Evolutionary conservation across 2,113 vertebrate species (phyloP), one percentile per base, ranked within the genome.

Genomic region (Numida meleagris): DNA sequence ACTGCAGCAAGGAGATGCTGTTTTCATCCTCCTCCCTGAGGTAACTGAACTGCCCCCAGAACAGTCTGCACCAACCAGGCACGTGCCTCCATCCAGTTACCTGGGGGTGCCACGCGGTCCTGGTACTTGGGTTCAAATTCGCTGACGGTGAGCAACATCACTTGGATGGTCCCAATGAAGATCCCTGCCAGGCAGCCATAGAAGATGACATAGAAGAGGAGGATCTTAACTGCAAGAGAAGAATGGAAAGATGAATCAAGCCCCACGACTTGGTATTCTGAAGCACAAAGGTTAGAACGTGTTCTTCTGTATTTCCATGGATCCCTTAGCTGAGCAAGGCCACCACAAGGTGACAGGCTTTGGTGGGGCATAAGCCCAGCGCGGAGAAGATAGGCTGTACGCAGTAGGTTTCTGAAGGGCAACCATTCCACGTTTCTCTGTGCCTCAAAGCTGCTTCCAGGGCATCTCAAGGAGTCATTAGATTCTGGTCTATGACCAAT

Each of bases 141-240:
- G 38, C 98, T 99, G 95, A 99, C 93, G 17, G 99, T 99, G n/a
- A 99, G 97, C 96, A 99, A 97, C 98, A 99, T 94, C 36, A 99
- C 99, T 93, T 99, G 99, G 96, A 99, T 99, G 98, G 99, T 99
- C 94, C 99, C 99, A 8, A 99, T 98, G 96, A 99, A 99, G 96
- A 99, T 99, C 79, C 99, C 99, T 82, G 99, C 99, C 98, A 99
- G 98, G 97, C 99, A 99, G 63, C 99, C 99, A 2, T 99, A 99
- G 97, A 99, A 99, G 81, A 99, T 99, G 87, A 99, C 90, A 86
- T 99, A 99, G 98, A 99, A 99, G 85, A 98, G 91, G 42, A 99
- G 95, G 98, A 99, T 99, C 98, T 99, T 99, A 96, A 99, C 99
- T 99, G 96, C 91, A 97, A 95, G 85, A 93, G 91, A 88, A 89